Conservation (phyloP, 64 coral and sea anemone species). For the Dendronephthya gigantea region DNA sequence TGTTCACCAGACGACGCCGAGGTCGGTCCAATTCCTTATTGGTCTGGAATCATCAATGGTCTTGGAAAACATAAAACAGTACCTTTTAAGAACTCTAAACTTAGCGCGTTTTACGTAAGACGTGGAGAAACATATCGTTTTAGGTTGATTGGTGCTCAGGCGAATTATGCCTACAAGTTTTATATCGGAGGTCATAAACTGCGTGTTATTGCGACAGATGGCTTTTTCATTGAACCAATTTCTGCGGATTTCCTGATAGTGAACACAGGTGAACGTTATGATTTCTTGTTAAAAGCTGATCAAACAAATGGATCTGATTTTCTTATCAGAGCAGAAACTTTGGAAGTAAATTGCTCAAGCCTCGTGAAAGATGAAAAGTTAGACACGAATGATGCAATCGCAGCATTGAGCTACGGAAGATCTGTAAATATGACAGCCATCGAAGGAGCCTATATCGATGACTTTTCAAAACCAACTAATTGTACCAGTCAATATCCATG, state of each 20-base stretch:
- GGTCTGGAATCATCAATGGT: constrained; percentile 63
- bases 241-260: constrained; percentile 48
- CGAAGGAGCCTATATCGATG: no score
- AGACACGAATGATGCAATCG: not conserved
- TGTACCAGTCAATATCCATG: no score
- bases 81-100: constrained; percentile 18
- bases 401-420: not conserved
- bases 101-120: constrained; percentile 54
- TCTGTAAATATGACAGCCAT: no score
- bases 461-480: no score
- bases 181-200: constrained; percentile 48
- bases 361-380: not conserved
- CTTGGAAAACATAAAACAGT: constrained; percentile 49
- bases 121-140: constrained; percentile 38
- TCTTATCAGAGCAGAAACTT: constrained; percentile 37
- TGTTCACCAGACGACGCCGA: not conserved
- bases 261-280: constrained; percentile 50
- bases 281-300: constrained; percentile 46
- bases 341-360: constrained; percentile 12
- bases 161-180: constrained; percentile 27
- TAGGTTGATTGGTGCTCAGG: constrained; percentile 44
- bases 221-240: constrained; percentile 31
- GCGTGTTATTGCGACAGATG: constrained; percentile 47
- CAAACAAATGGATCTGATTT: not conserved
- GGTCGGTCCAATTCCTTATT: constrained; percentile 45